Base-by-base conservation (phyloP, 35 echinoderm and acorn worm species). In the Ophioderma brevispina region DNA sequence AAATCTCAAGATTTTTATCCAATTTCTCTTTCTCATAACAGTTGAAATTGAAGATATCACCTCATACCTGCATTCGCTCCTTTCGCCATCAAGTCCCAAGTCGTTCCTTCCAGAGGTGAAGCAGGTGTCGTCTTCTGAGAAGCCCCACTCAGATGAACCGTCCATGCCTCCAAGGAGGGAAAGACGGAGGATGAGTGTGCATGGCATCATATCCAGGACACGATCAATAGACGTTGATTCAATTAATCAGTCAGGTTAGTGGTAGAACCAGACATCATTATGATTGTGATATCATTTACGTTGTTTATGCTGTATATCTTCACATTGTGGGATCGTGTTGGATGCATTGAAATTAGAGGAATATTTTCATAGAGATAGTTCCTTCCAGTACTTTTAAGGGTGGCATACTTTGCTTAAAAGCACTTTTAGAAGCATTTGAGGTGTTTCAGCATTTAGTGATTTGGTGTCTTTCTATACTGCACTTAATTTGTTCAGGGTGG, bases 161-260 rank as follows among this genome's bases (percentile, higher is more conserved):
- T 46, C 41, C 4, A 70, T 15, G 59, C 5, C 23, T 70, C 10
- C 10, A 25, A 30, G n/a, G 23, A 46, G 17, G 17, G n/a, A 25
- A 25, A 70, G n/a, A 30, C 59, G 59, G 10, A 70, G 59, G 23
- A 32, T 14, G 13, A 89, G 38, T 31, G 77, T 89, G 2, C 78
- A 80, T 31, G 87, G 87, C 15, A 89, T 89, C 50, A 89, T 89
- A 11, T 81, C 77, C 19, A 89, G 87, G 43, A 89, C 87, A 25
- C 31, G 87, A 36, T 89, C 87, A 35, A 89, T 89, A 0, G 87
- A 89, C 37, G 55, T 81, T 0, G 87, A 64, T 23, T 25, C 31
- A 43, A 21, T 28, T 17, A 30, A 23, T 25, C 34, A 43, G 39
- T 38, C 59, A 76, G 39, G 35, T 23, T 75, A 86, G 82, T 85